Base-by-base conservation (phyloP, 2,113 vertebrate genomes). In the Stegostoma tigrinum region DNA sequence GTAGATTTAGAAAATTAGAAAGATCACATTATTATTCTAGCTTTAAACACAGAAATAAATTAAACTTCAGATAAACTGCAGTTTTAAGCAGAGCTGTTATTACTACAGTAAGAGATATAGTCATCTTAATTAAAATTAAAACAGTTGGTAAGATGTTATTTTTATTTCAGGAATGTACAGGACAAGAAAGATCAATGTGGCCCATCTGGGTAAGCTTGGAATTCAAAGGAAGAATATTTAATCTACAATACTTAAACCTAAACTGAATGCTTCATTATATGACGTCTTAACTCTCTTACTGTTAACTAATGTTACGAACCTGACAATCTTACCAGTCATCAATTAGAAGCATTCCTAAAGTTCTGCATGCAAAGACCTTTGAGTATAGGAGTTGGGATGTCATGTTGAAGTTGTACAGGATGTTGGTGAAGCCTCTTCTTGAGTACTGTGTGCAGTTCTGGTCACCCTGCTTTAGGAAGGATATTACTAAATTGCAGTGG, bases 1-100 rank as follows among this genome's bases (percentile, higher is more conserved):
- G 55, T 61, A n/a, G 72, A 78, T 78, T 78, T 78, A 78, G 72
- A 78, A 78, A 78, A 78, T 78, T 78, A 78, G n/a, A 78, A 78
- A 78, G 72, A 78, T 78, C 24, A 27, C 70, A 27, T 21, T 23
- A 68, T 72, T 78, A 78, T 34, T 10, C 72, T 12, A 2, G 24
- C 72, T 34, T 78, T 72, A 72, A 78, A 8, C 72, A n/a, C 2
- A 78, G 30, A 78, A 78, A 78, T 78, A 78, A n/a, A 78, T 78
- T 78, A 78, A 72, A n/a, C 72, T 78, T 78, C 30, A 78, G 72
- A 78, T 75, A 75, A 78, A 78, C 7, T 34, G 30, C 30, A 78
- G 30, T n/a, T 78, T 78, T 78, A 78, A 78, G 30, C 72, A 78
- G 34, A 78, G 27, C 10, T n/a, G 27, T 30, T 78, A n/a, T 10